Percentiles rank a stretch among this genome's conserved stretches.
Evolutionary conservation across 2,113 vertebrate species (phyloP).

Genomic region (Gymnorhina tibicen): DNA sequence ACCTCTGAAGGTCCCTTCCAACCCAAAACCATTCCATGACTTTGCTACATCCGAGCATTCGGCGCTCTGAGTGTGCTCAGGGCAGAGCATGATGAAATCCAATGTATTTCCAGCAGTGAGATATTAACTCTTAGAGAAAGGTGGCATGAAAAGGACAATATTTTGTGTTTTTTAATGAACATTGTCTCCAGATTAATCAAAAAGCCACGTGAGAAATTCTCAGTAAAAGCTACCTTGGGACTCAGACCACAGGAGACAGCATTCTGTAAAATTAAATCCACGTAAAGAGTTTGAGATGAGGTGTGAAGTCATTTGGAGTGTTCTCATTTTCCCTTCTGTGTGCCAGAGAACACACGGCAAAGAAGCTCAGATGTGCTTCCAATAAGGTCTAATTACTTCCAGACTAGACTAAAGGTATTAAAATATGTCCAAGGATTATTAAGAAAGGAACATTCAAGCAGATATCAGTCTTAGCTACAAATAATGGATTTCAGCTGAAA

Average conservation of each 20-base stretch:
- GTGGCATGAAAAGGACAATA: neutral
- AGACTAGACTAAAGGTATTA: neutral
- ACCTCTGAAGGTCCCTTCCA: neutral
- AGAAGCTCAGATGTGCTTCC: neutral
- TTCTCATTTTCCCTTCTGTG: neutral
- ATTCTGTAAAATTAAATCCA: neutral
- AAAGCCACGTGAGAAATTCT: neutral
- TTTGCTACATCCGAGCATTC: neutral
- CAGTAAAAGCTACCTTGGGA: neutral
- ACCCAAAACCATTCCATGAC: neutral
- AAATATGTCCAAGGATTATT: neutral
- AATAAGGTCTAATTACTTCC: neutral
- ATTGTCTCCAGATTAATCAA: neutral
- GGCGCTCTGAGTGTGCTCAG: neutral
- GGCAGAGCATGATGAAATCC: neutral
- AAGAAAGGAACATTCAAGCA: neutral
- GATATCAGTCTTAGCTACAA: neutral
- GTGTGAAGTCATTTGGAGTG: neutral
- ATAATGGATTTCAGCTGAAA: neutral
- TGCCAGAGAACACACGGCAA: neutral
- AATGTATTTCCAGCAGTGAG: neutral
- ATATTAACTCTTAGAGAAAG: neutral
- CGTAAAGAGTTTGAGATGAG: neutral
- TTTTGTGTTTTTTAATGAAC: neutral
- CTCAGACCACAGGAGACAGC: neutral